Base-by-base conservation (phyloP, 1,140 invertebrate species). In the Drosophila sp. region DNA sequence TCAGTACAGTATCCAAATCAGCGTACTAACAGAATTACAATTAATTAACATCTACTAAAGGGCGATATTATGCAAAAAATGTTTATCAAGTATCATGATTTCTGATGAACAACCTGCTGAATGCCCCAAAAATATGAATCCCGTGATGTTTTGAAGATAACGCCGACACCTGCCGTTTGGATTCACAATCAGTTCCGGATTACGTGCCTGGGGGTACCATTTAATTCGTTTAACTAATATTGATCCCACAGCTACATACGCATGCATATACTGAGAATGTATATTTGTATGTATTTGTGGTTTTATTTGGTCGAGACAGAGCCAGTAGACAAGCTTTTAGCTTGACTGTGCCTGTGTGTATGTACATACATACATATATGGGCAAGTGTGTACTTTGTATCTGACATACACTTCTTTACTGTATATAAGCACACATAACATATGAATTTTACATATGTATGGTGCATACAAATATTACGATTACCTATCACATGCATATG, bases 271-370 rank as follows among this genome's bases (percentile, higher is more conserved):
- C 13, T 29, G 0, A 2, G 13, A 34, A 53, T 53, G 32, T 11
- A 8, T 34, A 9, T 25, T n/a, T 53, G 7, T 45, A 9, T 43
- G 25, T 48, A 21, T 66, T 2, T 29, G 2, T 29, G 27, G 27
- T 29, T 29, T 29, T 29, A 29, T 29, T 29, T 13, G 7, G 3
- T 25, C 8, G 45, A 25, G 57, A 16, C 50, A 70, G 59, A 70
- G 58, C 50, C 59, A 63, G 9, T 11, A 57, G 61, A 27, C 69
- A 43, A 72, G 69, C 69, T 72, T 65, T 72, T 72, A 9, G 21
- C 21, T 11, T 46, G 18, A 2, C 40, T 54, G 32, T 56, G 41
- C 21, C 45, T 61, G 4, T 21, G 4, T 21, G 4, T 21, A 4
- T 21, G 21, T 21, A 21, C 4, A 2, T 21, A 21, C 4, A 21